Percentiles rank a stretch among this genome's conserved stretches.
Evolutionary conservation across 2,797 vertebrate species (phyloP).

Genomic region (Peromyscus eremicus): DNA sequence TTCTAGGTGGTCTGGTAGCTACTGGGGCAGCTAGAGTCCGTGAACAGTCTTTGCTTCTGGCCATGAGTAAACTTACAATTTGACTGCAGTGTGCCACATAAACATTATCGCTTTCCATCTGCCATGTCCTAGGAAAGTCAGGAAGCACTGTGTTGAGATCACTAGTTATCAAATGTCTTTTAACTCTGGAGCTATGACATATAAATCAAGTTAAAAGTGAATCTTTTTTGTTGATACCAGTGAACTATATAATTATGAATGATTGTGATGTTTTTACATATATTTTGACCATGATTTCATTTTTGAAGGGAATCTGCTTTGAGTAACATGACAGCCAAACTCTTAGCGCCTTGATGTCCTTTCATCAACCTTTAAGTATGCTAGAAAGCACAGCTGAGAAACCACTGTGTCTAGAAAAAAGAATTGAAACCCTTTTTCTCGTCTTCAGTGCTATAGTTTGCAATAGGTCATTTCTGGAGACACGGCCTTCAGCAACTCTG

Average conservation of each 20-base stretch:
- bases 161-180: slow-evolving; percentile 5
- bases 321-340: neutral
- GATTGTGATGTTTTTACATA: neutral
- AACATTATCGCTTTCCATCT: slow-evolving; percentile 35
- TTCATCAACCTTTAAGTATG: neutral
- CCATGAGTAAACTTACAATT: slow-evolving; percentile 32
- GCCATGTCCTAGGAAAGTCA: neutral
- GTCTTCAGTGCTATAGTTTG: neutral
- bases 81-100: neutral
- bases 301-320: slow-evolving; percentile 25
- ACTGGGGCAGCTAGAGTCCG: neutral
- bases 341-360: neutral
- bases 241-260: neutral
- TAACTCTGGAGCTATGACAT: slow-evolving; percentile 21
- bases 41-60: slow-evolving; percentile 10
- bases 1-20: slow-evolving; percentile 45
- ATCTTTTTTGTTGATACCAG: slow-evolving; percentile 16
- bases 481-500: neutral
- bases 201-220: slow-evolving; percentile 43
- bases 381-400: slow-evolving; percentile 30
- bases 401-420: neutral
- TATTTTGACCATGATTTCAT: slow-evolving; percentile 15
- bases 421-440: neutral
- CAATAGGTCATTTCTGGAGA: neutral
- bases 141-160: neutral